Conservation (phyloP, 2,797 vertebrate species). For the Amblyopsis hoosieri region DNA sequence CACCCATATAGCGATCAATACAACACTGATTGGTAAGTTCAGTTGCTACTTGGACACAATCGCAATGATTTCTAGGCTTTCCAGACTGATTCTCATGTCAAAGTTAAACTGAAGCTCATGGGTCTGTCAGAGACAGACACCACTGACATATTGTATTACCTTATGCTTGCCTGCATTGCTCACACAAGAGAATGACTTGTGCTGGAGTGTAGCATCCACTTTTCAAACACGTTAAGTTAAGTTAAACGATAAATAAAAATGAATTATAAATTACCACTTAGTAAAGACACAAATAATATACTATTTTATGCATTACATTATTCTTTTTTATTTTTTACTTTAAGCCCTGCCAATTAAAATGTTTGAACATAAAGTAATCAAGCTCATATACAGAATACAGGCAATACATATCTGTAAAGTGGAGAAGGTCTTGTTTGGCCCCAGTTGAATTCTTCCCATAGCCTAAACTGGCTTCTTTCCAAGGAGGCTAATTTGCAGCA, state of each 20-base stretch:
- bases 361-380: too few species aligned
- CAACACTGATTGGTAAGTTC: too few species aligned
- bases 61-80: too few species aligned
- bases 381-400: too few species aligned
- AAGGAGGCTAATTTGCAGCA: conserved; percentile 20
- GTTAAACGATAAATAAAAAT: not conserved
- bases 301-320: not conserved
- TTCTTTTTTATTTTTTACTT: too few species aligned
- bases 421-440: too few species aligned
- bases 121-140: conserved; percentile 24
- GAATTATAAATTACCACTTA: not conserved
- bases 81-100: too few species aligned
- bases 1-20: too few species aligned
- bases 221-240: not conserved
- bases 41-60: too few species aligned
- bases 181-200: not conserved
- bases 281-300: not conserved
- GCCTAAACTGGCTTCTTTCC: conserved; percentile 27
- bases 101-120: too few species aligned
- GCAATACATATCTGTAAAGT: conserved; percentile 7
- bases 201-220: not conserved
- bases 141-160: conserved; percentile 18
- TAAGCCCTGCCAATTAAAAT: too few species aligned
- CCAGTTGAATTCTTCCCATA: conserved; percentile 1
- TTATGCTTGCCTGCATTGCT: not conserved